Evolutionary conservation across 2,797 vertebrate species (phyloP).

Genomic region (Lateolabrax maculatus): DNA sequence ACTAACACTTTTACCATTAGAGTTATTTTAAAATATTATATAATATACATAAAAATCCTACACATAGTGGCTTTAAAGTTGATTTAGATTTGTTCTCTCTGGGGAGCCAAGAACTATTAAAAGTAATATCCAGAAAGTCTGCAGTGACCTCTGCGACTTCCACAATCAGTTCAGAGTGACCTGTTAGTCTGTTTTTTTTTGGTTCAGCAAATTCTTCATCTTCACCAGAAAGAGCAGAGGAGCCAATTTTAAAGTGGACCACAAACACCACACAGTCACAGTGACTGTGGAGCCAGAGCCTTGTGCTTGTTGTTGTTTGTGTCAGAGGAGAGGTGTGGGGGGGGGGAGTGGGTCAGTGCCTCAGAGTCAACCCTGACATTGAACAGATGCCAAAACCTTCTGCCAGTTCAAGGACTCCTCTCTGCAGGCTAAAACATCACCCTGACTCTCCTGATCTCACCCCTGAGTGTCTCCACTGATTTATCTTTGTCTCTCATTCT

Average conservation of each 20-base stretch:
- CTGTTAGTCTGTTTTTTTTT: too few relatives aligned
- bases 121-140: background rate
- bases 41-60: background rate
- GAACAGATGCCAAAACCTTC: constrained; percentile 59
- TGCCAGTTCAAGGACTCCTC: constrained; percentile 47
- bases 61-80: background rate
- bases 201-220: background rate
- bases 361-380: constrained; percentile 18
- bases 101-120: background rate
- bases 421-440: constrained; percentile 12
- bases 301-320: constrained; percentile 23
- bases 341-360: constrained; percentile 35
- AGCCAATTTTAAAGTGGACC: background rate
- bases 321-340: constrained; percentile 15
- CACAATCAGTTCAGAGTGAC: background rate
- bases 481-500: background rate
- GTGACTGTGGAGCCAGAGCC: background rate
- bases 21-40: background rate
- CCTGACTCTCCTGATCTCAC: constrained; percentile 7
- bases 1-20: background rate
- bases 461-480: background rate
- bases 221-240: background rate
- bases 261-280: background rate
- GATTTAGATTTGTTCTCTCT: background rate
- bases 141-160: background rate